phyloP scores from a whole-genome alignment of 35 echinoderm and acorn worm genomes.

The Patiria miniata region DNA sequence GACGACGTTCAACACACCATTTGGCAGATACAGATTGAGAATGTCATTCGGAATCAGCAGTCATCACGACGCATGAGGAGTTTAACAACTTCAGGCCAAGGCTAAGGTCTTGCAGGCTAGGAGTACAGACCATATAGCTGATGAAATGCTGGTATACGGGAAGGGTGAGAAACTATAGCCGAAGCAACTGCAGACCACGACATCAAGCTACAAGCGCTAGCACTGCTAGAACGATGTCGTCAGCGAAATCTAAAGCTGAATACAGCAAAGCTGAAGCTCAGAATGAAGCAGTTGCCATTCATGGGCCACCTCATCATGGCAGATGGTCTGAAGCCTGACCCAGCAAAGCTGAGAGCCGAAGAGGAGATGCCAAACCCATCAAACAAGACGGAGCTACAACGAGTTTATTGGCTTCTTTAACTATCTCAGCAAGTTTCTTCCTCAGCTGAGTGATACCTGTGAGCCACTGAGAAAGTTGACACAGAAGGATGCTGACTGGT shows the following conservation, averaged over 20 bases:
- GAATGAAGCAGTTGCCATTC: conserved; percentile 40
- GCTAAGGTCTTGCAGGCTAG: conserved; percentile 46
- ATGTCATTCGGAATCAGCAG: conserved; percentile 70
- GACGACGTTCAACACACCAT: conserved; percentile 74
- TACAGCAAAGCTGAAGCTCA: conserved; percentile 59
- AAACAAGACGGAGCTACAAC: conserved; percentile 45
- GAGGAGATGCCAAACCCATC: conserved; percentile 45
- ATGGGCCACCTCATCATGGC: conserved; percentile 71
- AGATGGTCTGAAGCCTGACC: conserved; percentile 60
- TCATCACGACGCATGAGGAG: conserved; percentile 65
- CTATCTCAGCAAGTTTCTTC: conserved; percentile 76
- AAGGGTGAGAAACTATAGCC: conserved; percentile 43
- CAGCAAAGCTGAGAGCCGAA: conserved; percentile 62
- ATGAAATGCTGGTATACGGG: conserved; percentile 74
- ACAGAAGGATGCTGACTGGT: conserved; percentile 35
- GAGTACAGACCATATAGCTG: conserved; percentile 66
- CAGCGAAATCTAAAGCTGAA: conserved; percentile 69
- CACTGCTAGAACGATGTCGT: conserved; percentile 53
- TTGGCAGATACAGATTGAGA: conserved; percentile 66
- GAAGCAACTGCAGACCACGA: conserved; percentile 51
- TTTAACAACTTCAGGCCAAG: conserved; percentile 60
- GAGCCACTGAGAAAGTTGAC: conserved; percentile 52
- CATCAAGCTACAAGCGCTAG: no score
- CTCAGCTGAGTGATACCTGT: conserved; percentile 32
- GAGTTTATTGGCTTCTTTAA: conserved; percentile 70